Conservation (phyloP, 2,797 vertebrate species). For the Lacerta bilineata region DNA sequence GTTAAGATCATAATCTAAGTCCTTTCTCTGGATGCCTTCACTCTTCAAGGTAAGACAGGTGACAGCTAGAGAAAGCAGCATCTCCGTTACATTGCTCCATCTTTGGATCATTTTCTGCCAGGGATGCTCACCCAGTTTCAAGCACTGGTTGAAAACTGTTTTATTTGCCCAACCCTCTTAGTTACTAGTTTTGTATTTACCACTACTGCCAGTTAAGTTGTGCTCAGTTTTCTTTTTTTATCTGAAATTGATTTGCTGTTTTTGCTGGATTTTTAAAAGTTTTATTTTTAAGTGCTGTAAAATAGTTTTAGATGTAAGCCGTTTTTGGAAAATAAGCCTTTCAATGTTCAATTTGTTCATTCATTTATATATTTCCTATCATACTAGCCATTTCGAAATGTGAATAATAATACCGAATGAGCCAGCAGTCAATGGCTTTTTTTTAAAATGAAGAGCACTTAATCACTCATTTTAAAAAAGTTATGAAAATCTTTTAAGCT, state of each 20-base stretch:
- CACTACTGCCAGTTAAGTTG: background rate
- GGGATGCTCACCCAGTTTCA: background rate
- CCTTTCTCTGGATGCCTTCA: background rate
- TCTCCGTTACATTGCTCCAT: background rate
- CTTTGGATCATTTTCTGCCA: background rate
- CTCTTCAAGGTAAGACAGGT: background rate
- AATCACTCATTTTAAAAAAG: conserved; percentile 55
- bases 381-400: conserved; percentile 36
- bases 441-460: conserved; percentile 44
- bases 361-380: conserved; percentile 46
- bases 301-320: background rate
- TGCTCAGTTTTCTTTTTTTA: background rate
- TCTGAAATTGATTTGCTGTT: background rate
- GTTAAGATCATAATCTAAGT: background rate
- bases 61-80: background rate
- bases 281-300: background rate
- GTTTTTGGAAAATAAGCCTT: background rate
- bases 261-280: background rate
- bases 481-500: conserved; percentile 49
- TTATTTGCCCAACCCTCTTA: background rate
- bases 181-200: background rate
- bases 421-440: conserved; percentile 56
- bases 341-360: conserved; percentile 44
- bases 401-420: conserved; percentile 65
- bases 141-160: background rate